Percentiles rank a stretch among this genome's conserved stretches.
phyloP scores from a whole-genome alignment of 2,113 vertebrate species.

The Carettochelys insculpta region DNA sequence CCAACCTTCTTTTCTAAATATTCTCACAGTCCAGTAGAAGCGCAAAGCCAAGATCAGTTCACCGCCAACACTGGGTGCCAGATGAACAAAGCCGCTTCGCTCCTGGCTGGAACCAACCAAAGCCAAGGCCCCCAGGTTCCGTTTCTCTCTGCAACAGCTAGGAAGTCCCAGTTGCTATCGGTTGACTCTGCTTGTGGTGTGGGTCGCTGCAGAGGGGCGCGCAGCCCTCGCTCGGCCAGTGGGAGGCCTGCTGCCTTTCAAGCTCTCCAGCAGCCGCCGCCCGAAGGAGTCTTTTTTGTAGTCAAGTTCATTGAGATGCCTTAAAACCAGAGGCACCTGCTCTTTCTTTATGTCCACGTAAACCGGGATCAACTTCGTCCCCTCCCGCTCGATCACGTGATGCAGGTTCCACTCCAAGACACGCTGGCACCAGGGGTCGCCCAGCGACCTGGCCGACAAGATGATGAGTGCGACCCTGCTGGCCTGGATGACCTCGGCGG shows the following conservation, averaged over 20 bases:
- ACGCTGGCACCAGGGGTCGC: constrained; percentile 29
- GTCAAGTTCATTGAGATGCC: constrained; percentile 30
- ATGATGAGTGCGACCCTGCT: constrained; percentile 69
- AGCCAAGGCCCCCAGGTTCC: not conserved
- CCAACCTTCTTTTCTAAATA: not conserved
- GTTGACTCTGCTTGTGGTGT: not conserved
- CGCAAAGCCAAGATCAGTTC: not conserved
- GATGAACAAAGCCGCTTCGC: rapidly evolving
- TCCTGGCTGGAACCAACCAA: not conserved
- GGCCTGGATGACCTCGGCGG: constrained; percentile 26
- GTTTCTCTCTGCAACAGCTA: not conserved
- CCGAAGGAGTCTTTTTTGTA: constrained; percentile 53
- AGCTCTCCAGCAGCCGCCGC: constrained; percentile 17
- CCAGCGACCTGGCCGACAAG: constrained; percentile 49
- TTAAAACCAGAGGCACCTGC: constrained; percentile 24
- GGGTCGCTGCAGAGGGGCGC: rapidly evolving
- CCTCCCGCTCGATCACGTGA: rapidly evolving
- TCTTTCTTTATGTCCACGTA: constrained; percentile 29
- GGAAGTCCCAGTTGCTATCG: not conserved
- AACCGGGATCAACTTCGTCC: constrained; percentile 54
- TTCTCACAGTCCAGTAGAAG: not conserved
- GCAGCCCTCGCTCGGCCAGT: rapidly evolving
- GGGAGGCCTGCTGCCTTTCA: rapidly evolving
- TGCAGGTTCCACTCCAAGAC: constrained; percentile 62
- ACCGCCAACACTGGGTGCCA: rapidly evolving